Evolutionary conservation across 2,113 vertebrate species (phyloP).

Genomic region (Etia nguti): DNA sequence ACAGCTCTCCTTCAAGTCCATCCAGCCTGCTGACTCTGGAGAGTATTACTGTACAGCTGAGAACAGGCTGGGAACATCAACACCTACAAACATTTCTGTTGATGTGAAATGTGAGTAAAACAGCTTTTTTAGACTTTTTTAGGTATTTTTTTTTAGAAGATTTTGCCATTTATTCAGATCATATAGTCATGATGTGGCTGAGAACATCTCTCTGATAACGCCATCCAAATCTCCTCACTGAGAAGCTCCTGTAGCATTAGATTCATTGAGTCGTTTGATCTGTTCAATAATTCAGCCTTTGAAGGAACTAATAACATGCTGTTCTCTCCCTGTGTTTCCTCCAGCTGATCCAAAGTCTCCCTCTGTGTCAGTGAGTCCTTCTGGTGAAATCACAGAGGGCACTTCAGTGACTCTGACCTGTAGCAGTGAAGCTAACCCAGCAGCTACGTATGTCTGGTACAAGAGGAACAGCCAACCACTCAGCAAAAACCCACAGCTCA

Average conservation of each 20-base stretch:
- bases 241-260: rapidly evolving
- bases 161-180: not conserved
- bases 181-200: not conserved
- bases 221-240: rapidly evolving
- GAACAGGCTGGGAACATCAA: no score
- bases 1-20: not conserved
- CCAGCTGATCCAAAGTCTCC: rapidly evolving
- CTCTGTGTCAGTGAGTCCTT: rapidly evolving
- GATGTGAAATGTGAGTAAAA: not conserved
- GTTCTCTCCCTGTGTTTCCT: rapidly evolving
- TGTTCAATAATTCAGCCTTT: not conserved
- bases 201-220: not conserved
- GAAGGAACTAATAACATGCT: not conserved
- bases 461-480: rapidly evolving
- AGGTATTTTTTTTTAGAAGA: not conserved
- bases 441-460: not conserved
- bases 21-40: not conserved
- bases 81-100: not conserved
- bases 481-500: rapidly evolving
- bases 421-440: not conserved
- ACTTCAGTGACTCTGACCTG: not conserved
- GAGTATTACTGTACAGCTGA: not conserved
- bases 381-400: not conserved
- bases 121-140: no score
- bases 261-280: rapidly evolving